Evolutionary conservation across 1,140 invertebrate species (phyloP), one percentile per base, ranked within the genome.

Genomic region (Pogonus chalceus): DNA sequence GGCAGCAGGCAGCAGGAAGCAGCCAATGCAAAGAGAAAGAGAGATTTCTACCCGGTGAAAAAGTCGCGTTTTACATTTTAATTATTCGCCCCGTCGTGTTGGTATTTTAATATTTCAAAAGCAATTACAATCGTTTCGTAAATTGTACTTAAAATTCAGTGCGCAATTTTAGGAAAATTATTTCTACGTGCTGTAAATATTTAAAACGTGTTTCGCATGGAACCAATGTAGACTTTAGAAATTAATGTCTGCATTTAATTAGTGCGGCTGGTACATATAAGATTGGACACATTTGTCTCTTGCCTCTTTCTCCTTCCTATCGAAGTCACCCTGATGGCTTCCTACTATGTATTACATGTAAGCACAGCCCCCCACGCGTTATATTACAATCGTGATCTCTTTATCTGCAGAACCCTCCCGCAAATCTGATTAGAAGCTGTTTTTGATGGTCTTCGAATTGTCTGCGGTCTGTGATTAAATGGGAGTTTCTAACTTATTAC

Each of bases 71-170:
- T 43, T 43, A 43, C 37, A 43, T 43, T 43, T 43, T 43, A 43
- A 43, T 43, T 43, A 43, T 43, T 43, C 37, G 37, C 3, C 18
- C 18, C 37, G 37, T 43, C 37, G 37, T 43, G 37, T 43, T 43
- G 37, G 37, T 43, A 43, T 43, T 43, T 43, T 43, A 43, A 43
- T 43, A 43, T 43, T 43, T 43, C 37, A 43, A 43, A 43, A 43
- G 37, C 37, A 43, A 43, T 43, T 43, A 43, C 37, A 43, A 43
- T 43, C 37, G 37, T 43, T 43, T 43, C 37, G 37, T 43, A 43
- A 43, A 43, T 43, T 43, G 37, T 43, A 43, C 37, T 43, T 43
- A 43, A 43, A 43, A 43, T 43, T 43, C 37, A 43, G 37, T 43
- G 18, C 37, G 37, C 37, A 43, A 43, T 43, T 43, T 43, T 43